Base-by-base conservation (phyloP, 1,140 invertebrate species). In the Theocolax elegans region DNA sequence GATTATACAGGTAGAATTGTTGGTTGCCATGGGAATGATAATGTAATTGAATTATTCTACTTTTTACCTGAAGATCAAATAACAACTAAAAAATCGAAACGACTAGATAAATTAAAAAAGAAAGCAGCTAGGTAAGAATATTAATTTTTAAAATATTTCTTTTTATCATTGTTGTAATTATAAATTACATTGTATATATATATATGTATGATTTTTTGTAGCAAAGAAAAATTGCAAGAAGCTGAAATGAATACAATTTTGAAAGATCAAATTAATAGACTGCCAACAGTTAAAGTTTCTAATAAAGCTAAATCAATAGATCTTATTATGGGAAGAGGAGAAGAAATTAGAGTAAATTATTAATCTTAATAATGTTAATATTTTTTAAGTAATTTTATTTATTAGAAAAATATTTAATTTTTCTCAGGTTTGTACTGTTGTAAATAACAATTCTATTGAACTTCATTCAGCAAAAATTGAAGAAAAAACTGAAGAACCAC, bases 11-110 rank as follows among this genome's bases (percentile, higher is more conserved):
- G 91, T 71, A 88, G 87, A 74, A 78, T 97, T 17, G 76, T 99
- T 0, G 90, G 89, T 9, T 96, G 94, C 84, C 92, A 96, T 83
- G 95, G 96, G 4, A 92, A 88, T 25, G 94, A 96, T 75, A 90
- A 90, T 69, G 84, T 88, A 10, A 83, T 98, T 12, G 97, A 99
- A 85, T 81, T 96, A 35, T 99, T 97, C 81, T 86, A 90, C 53
- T 90, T 99, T 71, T 90, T 92, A 74, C 85, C 89, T 1, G 89
- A 94, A 15, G 91, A 92, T 44, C 92, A 97, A 81, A 89, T 94
- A 0, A 88, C 90, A 63, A 77, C 85, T 27, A 89, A 89, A 73
- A 85, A 92, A 69, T 84, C 86, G 12, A 98, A 96, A 86, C 89
- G 94, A 58, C 74, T 92, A 19, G 92, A 92, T 75, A 97, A 96